These are phyloP conservation scores for Drosophila melanica DNA, from an alignment of 1,140 invertebrate species.

Conservation along the genomic window DNA sequence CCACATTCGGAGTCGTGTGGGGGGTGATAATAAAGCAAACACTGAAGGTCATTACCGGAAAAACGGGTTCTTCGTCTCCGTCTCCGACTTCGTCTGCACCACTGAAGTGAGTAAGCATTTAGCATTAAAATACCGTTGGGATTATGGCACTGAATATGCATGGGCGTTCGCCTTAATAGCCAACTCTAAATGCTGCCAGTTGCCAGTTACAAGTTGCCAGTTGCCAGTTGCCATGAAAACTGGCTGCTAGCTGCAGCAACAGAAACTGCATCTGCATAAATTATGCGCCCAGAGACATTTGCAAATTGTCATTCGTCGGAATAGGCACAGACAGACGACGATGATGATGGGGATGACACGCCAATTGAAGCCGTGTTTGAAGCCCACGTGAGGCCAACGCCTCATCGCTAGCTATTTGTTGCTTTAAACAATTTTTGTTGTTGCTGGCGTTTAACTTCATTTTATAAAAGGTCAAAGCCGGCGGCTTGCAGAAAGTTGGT, in stretches of 20 bases:
- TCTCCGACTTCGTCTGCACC: slow-evolving; percentile 28
- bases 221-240: slow-evolving; percentile 44
- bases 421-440: not conserved
- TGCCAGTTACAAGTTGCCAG: slow-evolving; percentile 40
- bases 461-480: slow-evolving; percentile 52
- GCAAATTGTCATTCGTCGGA: slow-evolving; percentile 73
- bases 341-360: slow-evolving; percentile 35
- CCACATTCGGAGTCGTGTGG: not conserved
- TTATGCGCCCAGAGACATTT: slow-evolving; percentile 74
- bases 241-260: slow-evolving; percentile 48
- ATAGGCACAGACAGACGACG: slow-evolving; percentile 37
- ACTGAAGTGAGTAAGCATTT: slow-evolving; percentile 75
- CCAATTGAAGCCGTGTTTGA: slow-evolving; percentile 22
- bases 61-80: slow-evolving; percentile 63
- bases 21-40: slow-evolving; percentile 68
- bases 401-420: slow-evolving; percentile 22
- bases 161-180: slow-evolving; percentile 72
- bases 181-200: slow-evolving; percentile 65
- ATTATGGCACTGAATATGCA: slow-evolving; percentile 79
- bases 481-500: slow-evolving; percentile 23
- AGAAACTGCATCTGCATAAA: slow-evolving; percentile 75
- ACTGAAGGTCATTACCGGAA: slow-evolving; percentile 81
- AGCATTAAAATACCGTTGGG: slow-evolving; percentile 81
- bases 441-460: slow-evolving; percentile 44
- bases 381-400: slow-evolving; percentile 59